Base-by-base conservation (phyloP, 2,888 invertebrate species). In the Nebria brevicollis region DNA sequence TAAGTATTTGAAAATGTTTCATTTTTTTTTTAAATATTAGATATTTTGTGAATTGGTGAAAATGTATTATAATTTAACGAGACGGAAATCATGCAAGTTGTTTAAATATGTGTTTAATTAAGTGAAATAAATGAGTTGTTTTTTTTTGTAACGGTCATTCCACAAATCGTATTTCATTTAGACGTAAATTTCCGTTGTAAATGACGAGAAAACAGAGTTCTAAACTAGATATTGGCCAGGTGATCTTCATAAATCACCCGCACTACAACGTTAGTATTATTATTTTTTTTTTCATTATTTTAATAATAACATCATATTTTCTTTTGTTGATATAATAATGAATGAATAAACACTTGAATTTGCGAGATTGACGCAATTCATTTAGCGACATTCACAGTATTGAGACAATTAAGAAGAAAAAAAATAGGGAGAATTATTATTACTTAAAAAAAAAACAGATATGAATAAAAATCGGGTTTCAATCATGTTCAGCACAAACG, bases 401-500 rank as follows among this genome's bases (percentile, higher is more conserved):
- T 54, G 54, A 54, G 54, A 54, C 54, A 54, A 54, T 54, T 54
- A 8, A 54, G 54, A 54, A 54, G 7, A 54, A 54, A 54, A 54
- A 11, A 8, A 54, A 54, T 0, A 54, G 20, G 20, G 20, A 20
- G 20, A 20, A 54, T 54, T 54, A 54, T 54, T 54, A 54, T 54
- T 54, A 54, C 54, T 54, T 54, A 54, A 54, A 54, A 54, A 54
- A 54, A 54, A 54, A 54, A 54, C 54, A 54, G 13, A 54, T 54
- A 54, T 54, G 68, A 25, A n/a, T 70, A 70, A 70, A n/a, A 34
- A 70, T 15, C 10, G 25, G 68, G 68, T 11, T 26, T 26, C 25
- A 34, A 70, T 26, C 25, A 34, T 15, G 66, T 70, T 72, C 79
- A 80, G 79, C 79, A 80, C 79, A 68, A 80, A 72, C 80, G 80